Base-by-base conservation (phyloP, 2,113 vertebrate genomes). In the Phalacrocorax aristotelis region DNA sequence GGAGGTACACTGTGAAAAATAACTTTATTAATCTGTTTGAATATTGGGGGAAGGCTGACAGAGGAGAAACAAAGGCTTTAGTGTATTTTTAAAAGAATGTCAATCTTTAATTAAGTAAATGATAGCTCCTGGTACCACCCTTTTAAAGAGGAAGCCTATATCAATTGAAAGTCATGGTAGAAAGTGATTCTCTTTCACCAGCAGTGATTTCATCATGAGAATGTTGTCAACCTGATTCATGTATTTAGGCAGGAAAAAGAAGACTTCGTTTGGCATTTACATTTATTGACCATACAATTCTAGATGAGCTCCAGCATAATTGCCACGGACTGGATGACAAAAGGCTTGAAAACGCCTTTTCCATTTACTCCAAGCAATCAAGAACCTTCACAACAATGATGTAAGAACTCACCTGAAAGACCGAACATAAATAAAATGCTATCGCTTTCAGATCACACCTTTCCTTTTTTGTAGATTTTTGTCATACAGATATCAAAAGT, bases 201-300 rank as follows among this genome's bases (percentile, higher is more conserved):
- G 78, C 95, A 98, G 93, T 54, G 64, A 97, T 98, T 98, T 94
- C 84, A 30, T 77, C 95, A 93, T 83, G 95, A 98, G 90, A 98
- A 98, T 72, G 89, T 97, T 96, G 97, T 98, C 88, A 98, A 96
- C 90, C 90, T 97, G 78, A 95, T 95, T 95, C 49, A 95, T 51
- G 92, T 97, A 65, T 98, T 98, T 93, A 97, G 86, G 83, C 95
- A 98, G 90, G 93, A 98, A 96, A 96, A 71, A 95, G 42, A 92
- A 96, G 83, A 93, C 94, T 98, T 95, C 95, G 97, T 51, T 96
- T 97, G 77, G 91, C 97, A 38, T 97, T 98, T 96, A 97, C 98
- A 95, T 98, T 98, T 97, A 95, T 98, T 44, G 55, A 97, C 94
- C 97, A 96, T 58, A 97, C 90, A 66, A 20, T 98, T 85, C 91